phyloP scores from a whole-genome alignment of 2,113 vertebrate species.

The Erpornis zantholeuca region DNA sequence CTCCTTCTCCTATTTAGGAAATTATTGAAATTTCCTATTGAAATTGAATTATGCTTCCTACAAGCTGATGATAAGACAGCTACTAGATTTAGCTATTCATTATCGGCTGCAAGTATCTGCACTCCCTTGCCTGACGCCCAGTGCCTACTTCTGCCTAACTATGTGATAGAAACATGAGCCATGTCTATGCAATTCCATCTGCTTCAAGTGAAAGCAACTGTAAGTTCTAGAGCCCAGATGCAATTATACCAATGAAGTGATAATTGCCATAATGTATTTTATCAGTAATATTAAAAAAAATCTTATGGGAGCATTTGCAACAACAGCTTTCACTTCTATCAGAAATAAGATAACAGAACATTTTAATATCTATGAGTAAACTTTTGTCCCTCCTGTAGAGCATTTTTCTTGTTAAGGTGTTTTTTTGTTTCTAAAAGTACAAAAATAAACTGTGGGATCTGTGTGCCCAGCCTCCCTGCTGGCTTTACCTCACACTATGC shows the following conservation, averaged over 20 bases:
- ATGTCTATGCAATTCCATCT: neutral
- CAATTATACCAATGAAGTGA: neutral
- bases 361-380: neutral
- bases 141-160: neutral
- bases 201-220: neutral
- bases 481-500: neutral
- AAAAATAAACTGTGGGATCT: neutral
- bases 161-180: neutral
- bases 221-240: neutral
- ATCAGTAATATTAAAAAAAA: neutral
- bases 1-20: neutral
- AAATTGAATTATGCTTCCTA: no score
- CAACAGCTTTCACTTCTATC: neutral
- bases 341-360: neutral
- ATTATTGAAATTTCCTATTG: no score
- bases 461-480: neutral
- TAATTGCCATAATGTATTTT: neutral
- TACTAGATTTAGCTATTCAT: neutral
- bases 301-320: neutral
- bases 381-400: neutral
- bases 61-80: neutral
- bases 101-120: neutral
- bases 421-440: neutral
- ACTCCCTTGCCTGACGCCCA: neutral
- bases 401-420: neutral